Evolutionary conservation across 2,888 invertebrate species (phyloP).

Genomic region (Macropis europaea): DNA sequence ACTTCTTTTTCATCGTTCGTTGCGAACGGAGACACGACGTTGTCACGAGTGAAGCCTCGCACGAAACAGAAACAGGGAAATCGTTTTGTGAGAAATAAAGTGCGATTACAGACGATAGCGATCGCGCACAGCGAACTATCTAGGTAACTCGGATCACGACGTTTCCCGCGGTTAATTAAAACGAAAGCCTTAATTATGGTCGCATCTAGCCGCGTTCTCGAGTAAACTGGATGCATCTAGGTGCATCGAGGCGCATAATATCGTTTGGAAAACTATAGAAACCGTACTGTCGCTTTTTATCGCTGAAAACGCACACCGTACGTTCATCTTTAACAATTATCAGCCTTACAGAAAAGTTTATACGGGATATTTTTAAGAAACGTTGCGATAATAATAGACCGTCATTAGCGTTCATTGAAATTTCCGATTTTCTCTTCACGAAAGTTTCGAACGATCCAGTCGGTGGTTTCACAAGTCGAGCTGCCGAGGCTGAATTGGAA

Average conservation of each 20-base stretch:
- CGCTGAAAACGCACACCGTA: too few relatives aligned
- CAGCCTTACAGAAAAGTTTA: too few relatives aligned
- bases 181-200: slow-evolving; percentile 5
- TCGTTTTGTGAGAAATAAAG: neutral
- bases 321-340: too few relatives aligned
- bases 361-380: too few relatives aligned
- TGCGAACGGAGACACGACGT: too few relatives aligned
- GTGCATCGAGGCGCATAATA: neutral
- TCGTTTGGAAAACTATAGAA: neutral
- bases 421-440: neutral
- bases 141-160: neutral
- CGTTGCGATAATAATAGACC: too few relatives aligned
- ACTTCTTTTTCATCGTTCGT: too few relatives aligned
- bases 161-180: slow-evolving; percentile 9
- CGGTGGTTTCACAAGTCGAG: too few relatives aligned
- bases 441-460: neutral
- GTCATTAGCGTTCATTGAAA: neutral
- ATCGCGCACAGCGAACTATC: neutral
- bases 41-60: too few relatives aligned
- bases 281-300: too few relatives aligned
- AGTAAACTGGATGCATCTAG: too few relatives aligned
- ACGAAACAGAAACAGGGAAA: neutral
- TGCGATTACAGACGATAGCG: neutral
- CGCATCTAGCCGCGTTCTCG: neutral
- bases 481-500: too few relatives aligned